These are phyloP conservation scores for Aptenodytes forsteri DNA, from an alignment of 2,113 vertebrate species.

Conservation along the genomic window DNA sequence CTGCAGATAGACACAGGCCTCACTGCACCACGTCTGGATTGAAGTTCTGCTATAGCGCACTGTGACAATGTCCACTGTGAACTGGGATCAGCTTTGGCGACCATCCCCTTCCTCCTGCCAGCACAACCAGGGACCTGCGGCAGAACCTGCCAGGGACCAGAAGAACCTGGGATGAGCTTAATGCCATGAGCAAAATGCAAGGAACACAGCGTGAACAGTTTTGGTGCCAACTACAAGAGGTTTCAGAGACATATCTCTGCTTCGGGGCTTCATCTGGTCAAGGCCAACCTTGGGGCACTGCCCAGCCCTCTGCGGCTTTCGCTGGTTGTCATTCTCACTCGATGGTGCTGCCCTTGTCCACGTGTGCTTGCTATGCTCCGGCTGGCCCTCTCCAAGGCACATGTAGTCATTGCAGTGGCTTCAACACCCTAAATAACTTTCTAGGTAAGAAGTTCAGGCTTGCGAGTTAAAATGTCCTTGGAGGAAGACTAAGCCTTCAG, in stretches of 20 bases:
- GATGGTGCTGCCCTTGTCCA: not conserved
- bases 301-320: not conserved
- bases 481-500: not conserved
- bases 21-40: not conserved
- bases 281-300: not conserved
- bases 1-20: not conserved
- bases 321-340: not conserved
- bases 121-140: not conserved
- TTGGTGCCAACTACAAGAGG: not conserved
- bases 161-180: not conserved
- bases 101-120: not conserved
- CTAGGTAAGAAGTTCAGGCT: not conserved
- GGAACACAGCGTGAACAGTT: not conserved
- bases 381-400: not conserved
- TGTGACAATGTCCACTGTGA: not conserved
- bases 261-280: not conserved
- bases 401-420: rapidly evolving
- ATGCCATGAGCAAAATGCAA: not conserved
- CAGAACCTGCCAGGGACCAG: not conserved
- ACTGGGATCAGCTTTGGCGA: not conserved
- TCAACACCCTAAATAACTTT: not conserved
- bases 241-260: not conserved
- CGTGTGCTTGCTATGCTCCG: not conserved
- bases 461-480: not conserved
- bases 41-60: not conserved